Evolutionary conservation across 2,113 vertebrate genomes (phyloP).

Genomic region (Furnarius figulus): DNA sequence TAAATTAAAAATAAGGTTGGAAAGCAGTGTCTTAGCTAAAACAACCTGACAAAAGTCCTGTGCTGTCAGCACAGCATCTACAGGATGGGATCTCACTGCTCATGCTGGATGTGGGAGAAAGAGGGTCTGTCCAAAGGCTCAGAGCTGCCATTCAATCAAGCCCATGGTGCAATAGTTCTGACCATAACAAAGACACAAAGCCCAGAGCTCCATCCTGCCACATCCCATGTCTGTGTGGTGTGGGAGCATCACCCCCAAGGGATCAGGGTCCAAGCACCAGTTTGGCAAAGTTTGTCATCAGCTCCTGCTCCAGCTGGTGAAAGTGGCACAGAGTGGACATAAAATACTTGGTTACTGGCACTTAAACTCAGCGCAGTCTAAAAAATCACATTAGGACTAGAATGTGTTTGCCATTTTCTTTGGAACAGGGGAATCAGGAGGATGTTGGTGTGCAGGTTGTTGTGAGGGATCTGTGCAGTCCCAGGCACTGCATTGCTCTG

Average conservation of each 20-base stretch:
- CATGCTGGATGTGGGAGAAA: not conserved
- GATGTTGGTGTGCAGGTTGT: not conserved
- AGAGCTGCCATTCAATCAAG: not conserved
- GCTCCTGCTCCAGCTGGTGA: not conserved
- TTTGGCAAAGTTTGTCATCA: not conserved
- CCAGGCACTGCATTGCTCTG: not conserved
- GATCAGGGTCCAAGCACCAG: not conserved
- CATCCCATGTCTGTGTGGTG: accelerated
- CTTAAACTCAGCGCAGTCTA: not conserved
- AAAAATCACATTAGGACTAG: not conserved
- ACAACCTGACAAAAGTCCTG: not conserved
- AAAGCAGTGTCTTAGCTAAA: not conserved
- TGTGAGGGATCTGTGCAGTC: not conserved
- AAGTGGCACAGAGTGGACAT: not conserved
- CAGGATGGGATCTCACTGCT: not conserved
- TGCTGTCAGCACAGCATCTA: not conserved
- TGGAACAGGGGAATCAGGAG: not conserved
- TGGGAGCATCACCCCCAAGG: not conserved
- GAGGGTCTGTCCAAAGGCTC: not conserved
- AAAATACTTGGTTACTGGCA: not conserved
- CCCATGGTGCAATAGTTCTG: not conserved
- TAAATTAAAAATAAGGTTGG: not conserved
- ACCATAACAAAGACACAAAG: not conserved
- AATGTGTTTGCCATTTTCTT: not conserved
- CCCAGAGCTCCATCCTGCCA: not conserved